phyloP scores from a whole-genome alignment of 2,797 vertebrate genomes.

The Emys orbicularis region DNA sequence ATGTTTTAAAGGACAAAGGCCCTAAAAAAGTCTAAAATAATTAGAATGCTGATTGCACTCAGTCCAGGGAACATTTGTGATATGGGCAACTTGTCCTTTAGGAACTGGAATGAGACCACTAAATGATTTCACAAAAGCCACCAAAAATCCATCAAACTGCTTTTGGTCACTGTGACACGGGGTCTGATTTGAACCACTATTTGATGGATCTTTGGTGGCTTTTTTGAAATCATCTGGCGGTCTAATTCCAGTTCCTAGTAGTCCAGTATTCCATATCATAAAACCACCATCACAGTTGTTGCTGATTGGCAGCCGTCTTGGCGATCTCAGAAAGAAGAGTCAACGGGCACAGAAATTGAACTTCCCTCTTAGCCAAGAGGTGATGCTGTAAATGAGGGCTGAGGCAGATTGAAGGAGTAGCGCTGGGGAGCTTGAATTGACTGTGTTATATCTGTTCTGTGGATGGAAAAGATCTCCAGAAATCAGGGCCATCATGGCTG shows the following conservation, averaged over 20 bases:
- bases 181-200: rapidly evolving
- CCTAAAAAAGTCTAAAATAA: not conserved
- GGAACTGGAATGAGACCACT: rapidly evolving
- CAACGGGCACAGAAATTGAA: not conserved
- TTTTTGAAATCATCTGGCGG: not conserved
- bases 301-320: not conserved
- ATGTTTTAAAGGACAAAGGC: not conserved
- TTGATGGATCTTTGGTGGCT: not conserved
- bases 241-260: not conserved
- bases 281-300: not conserved
- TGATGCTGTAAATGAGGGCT: not conserved
- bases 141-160: rapidly evolving
- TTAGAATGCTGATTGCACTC: not conserved
- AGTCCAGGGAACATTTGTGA: not conserved
- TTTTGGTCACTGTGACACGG: not conserved
- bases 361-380: not conserved
- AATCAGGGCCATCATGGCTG: rapidly evolving
- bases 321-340: not conserved
- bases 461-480: not conserved
- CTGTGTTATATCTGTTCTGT: rapidly evolving
- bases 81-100: not conserved
- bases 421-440: not conserved
- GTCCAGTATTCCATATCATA: rapidly evolving
- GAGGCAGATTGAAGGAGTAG: not conserved
- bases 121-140: not conserved